Percentiles rank a stretch among this genome's conserved stretches.
These are phyloP conservation scores for Tinea semifulvella DNA, from an alignment of 2,888 invertebrate species.

Conservation along the genomic window DNA sequence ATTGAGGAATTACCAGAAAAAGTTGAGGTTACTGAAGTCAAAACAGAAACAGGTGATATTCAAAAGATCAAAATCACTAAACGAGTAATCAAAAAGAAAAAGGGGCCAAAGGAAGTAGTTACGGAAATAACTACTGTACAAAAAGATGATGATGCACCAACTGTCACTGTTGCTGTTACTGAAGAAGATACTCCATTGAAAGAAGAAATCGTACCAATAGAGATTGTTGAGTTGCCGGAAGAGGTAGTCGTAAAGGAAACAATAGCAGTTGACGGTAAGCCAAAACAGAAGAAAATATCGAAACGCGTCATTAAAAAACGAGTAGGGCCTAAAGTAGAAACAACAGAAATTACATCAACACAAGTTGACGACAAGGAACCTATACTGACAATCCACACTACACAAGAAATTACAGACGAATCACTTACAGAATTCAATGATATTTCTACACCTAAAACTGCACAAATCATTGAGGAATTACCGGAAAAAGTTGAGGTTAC, in stretches of 20 bases:
- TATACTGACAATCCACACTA: conserved; percentile 31
- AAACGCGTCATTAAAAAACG: conserved; percentile 52
- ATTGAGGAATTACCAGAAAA: conserved; percentile 33
- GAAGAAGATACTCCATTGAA: background rate
- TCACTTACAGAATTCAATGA: conserved; percentile 25
- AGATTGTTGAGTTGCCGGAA: conserved; percentile 31
- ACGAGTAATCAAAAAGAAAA: conserved; percentile 48
- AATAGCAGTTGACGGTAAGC: conserved; percentile 35
- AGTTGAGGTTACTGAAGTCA: conserved; percentile 40
- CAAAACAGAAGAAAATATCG: conserved; percentile 35
- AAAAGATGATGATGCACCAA: conserved; percentile 23
- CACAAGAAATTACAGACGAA: conserved; percentile 25
- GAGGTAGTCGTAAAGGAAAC: conserved; percentile 29
- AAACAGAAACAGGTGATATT: conserved; percentile 34
- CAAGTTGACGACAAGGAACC: conserved; percentile 34
- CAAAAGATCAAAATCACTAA: conserved; percentile 41
- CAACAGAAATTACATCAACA: conserved; percentile 31
- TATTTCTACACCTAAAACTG: background rate
- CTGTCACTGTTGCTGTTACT: background rate
- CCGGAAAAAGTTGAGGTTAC: conserved; percentile 36
- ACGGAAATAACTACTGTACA: conserved; percentile 35
- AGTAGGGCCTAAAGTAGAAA: conserved; percentile 31
- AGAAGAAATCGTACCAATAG: conserved; percentile 22
- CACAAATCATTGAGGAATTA: conserved; percentile 27
- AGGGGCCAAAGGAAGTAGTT: conserved; percentile 45